Conservation (phyloP, 2,888 invertebrate genomes). For the Brachypalpus laphriformis region DNA sequence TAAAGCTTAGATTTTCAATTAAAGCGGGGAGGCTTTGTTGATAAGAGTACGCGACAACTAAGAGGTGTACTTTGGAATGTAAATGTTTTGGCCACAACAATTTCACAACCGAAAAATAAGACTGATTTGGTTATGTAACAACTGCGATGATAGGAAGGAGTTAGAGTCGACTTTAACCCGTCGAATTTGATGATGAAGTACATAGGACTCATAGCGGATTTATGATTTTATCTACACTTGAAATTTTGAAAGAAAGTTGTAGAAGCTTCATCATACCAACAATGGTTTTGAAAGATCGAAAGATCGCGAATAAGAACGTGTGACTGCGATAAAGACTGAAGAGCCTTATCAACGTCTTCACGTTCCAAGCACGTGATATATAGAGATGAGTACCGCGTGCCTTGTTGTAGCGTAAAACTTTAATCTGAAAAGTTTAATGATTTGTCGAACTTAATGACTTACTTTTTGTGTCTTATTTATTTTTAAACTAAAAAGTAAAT, state of each 20-base stretch:
- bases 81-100: background rate
- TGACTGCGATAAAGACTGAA: background rate
- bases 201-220: no score
- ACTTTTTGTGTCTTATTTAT: background rate
- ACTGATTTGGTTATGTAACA: background rate
- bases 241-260: no score
- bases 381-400: background rate
- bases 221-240: no score
- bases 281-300: no score
- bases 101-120: background rate
- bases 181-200: no score
- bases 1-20: background rate
- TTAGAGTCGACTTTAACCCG: no score
- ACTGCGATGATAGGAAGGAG: no score
- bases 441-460: background rate
- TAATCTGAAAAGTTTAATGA: background rate
- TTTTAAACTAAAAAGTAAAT: background rate
- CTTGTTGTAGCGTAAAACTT: background rate
- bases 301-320: no score
- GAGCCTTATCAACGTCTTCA: background rate
- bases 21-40: background rate
- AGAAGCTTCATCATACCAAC: no score
- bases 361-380: slow-evolving; percentile 5
- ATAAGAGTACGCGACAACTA: background rate
- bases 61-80: background rate